Evolutionary conservation across 2,797 vertebrate species (phyloP), one percentile per base, ranked within the genome.

Genomic region (Parotocinclus haroldoi): DNA sequence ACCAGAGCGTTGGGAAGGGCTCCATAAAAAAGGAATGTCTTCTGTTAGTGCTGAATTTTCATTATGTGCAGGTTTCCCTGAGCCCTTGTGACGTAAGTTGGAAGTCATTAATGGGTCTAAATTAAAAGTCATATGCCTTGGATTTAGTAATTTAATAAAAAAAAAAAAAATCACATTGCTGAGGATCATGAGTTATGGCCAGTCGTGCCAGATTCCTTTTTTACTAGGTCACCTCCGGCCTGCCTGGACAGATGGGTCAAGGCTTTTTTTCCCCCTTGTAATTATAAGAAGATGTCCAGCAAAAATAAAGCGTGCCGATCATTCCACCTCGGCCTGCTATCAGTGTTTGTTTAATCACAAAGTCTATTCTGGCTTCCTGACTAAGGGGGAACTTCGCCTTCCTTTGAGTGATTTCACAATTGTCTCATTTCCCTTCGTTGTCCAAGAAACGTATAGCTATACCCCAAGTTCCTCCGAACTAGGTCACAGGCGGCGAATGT

Each of bases 321-420:
- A 69, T 51, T 44, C 63, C 68, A 65, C 12, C 37, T 10, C 50
- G 58, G 45, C 36, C 18, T 60, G 63, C 53, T 58, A 53, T 73
- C 58, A 75, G 68, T 17, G 38, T 74, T 65, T 75, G 58, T 77
- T 76, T 78, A 72, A 76, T 69, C 64, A 75, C 58, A 68, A 69
- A 58, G 38, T 55, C 50, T 66, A 58, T 70, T 69, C 69, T 2
- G 16, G 18, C 64, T 79, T 76, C 73, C 74, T 76, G 67, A 8
- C 53, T 66, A 36, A 55, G 71, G 54, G 62, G 51, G 69, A 57
- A 69, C 67, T 57, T 64, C 69, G 65, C 59, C 75, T 79, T 79
- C 69, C 66, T 76, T 76, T 80, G 59, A 67, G 37, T 68, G 70
- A 78, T 81, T 80, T 79, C 68, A 76, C 77, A 76, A 71, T 75